Percentiles rank a stretch among this genome's conserved stretches.
These are phyloP conservation scores for Rynchops niger DNA, from an alignment of 2,113 vertebrate species.

Conservation along the genomic window DNA sequence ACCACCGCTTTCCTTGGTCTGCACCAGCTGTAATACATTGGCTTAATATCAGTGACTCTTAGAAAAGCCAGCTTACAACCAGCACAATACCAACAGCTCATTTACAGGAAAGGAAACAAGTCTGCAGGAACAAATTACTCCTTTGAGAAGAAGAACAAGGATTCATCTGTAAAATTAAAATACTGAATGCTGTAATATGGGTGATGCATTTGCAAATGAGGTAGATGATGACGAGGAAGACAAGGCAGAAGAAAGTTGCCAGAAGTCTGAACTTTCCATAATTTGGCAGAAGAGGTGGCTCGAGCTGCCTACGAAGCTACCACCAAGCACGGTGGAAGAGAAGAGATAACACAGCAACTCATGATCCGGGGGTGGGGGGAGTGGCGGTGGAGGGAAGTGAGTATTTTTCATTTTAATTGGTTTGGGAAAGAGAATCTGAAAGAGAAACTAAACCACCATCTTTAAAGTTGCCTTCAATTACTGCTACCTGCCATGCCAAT, in stretches of 20 bases:
- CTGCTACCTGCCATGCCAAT: neutral
- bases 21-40: neutral
- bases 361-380: neutral
- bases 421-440: neutral
- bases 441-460: neutral
- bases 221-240: neutral
- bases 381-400: neutral
- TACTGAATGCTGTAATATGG: neutral
- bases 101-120: neutral
- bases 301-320: neutral
- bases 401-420: neutral
- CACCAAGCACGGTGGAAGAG: neutral
- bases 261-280: neutral
- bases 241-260: neutral
- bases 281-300: neutral
- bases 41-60: neutral
- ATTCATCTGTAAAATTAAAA: neutral
- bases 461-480: constrained; percentile 5
- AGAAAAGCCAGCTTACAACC: neutral
- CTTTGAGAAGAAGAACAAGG: neutral
- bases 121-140: neutral
- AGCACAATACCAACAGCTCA: neutral
- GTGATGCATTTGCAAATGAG: neutral
- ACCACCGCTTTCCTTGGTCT: neutral
- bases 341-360: neutral